Evolutionary conservation across 2,113 vertebrate species (phyloP).

Genomic region (Cyanoramphus novaezelandiae): DNA sequence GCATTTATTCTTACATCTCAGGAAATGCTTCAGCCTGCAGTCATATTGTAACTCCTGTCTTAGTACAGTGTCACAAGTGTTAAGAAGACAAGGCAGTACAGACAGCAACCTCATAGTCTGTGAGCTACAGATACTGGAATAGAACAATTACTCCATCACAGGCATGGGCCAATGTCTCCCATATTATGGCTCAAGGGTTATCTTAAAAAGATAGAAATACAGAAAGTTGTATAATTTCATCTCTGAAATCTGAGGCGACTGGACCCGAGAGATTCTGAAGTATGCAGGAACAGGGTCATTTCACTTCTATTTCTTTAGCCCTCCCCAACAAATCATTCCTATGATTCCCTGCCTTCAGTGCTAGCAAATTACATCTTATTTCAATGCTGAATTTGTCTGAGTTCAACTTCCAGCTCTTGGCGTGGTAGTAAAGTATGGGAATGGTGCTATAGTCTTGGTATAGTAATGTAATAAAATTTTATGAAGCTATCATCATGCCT

Average conservation of each 20-base stretch:
- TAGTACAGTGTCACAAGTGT: neutral
- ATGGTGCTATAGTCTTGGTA: constrained; percentile 13
- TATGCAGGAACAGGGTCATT: neutral
- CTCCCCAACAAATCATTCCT: neutral
- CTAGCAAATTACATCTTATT: constrained; percentile 23
- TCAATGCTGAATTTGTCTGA: constrained; percentile 32
- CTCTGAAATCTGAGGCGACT: neutral
- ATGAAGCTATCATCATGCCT: constrained; percentile 52
- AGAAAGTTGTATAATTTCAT: neutral
- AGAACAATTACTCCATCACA: neutral
- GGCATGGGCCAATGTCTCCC: neutral
- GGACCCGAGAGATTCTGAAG: neutral
- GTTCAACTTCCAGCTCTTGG: constrained; percentile 22
- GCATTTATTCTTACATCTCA: neutral
- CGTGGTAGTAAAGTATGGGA: constrained; percentile 12
- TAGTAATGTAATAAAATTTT: constrained; percentile 61
- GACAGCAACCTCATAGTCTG: neutral
- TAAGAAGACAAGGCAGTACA: neutral
- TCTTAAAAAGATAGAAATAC: neutral
- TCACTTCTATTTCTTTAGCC: neutral
- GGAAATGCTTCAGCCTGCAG: neutral
- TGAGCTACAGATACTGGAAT: neutral
- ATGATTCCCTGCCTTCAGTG: neutral
- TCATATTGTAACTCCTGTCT: neutral
- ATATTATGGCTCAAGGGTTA: neutral